Conservation (phyloP, 2,888 invertebrate genomes). For the Chalcosyrphus nemorum region DNA sequence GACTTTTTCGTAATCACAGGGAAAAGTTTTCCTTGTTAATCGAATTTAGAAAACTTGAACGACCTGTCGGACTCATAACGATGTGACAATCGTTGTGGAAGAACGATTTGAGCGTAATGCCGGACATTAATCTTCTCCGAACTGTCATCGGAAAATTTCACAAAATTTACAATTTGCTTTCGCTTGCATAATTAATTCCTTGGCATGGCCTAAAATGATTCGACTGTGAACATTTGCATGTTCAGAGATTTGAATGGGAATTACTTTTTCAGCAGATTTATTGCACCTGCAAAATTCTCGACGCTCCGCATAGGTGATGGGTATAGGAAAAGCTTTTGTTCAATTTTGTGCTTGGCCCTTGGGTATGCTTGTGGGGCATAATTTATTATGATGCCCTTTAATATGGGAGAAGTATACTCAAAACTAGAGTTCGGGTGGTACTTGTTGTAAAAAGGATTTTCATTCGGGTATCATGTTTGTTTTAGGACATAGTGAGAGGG, state of each 20-base stretch:
- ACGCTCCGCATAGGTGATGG: background rate
- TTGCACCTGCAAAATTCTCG: slow-evolving; percentile 33
- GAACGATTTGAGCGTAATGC: background rate
- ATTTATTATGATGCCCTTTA: slow-evolving; percentile 7
- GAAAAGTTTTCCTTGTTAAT: background rate
- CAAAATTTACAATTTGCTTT: slow-evolving; percentile 2
- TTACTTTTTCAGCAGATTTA: slow-evolving; percentile 33
- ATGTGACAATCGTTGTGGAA: background rate
- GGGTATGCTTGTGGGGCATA: background rate
- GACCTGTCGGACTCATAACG: background rate
- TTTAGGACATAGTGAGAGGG: background rate
- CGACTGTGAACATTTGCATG: slow-evolving; percentile 8
- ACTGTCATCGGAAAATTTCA: background rate
- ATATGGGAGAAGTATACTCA: background rate
- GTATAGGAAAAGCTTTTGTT: background rate
- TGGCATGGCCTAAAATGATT: slow-evolving; percentile 5
- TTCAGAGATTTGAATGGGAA: slow-evolving; percentile 6
- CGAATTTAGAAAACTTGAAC: background rate
- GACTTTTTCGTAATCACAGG: background rate
- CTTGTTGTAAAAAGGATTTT: background rate
- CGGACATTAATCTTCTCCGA: background rate
- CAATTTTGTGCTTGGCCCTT: background rate
- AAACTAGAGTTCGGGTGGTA: background rate
- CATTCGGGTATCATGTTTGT: background rate
- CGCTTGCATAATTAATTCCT: slow-evolving; percentile 11